Conservation (phyloP, 2,797 vertebrate species). For the Percopsis omiscomaycus region DNA sequence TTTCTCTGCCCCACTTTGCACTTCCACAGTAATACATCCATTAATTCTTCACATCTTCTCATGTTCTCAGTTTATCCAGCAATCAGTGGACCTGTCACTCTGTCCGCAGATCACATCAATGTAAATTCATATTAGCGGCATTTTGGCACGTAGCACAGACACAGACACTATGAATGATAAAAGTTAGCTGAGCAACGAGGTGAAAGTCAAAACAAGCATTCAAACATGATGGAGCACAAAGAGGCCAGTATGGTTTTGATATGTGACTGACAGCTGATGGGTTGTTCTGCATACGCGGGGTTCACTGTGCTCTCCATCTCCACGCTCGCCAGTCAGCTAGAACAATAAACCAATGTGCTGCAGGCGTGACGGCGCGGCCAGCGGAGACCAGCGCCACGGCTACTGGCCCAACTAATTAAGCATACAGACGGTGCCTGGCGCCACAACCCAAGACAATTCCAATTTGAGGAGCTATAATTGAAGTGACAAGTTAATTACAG, state of each 20-base stretch:
- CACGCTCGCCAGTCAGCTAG: conserved; percentile 70
- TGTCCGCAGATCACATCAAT: conserved; percentile 34
- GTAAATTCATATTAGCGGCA: conserved; percentile 18
- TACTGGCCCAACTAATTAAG: conserved; percentile 85
- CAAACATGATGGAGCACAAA: conserved; percentile 28
- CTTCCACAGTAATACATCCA: conserved; percentile 22
- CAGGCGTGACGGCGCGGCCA: conserved; percentile 62
- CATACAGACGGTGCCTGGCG: conserved; percentile 79
- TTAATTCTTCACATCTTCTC: conserved; percentile 23
- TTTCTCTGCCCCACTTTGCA: not conserved
- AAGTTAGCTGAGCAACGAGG: conserved; percentile 46
- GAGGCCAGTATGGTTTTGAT: conserved; percentile 37
- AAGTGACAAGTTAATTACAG: conserved; percentile 89
- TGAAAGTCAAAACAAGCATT: conserved; percentile 45
- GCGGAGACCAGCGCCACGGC: conserved; percentile 58
- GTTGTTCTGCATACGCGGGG: conserved; percentile 56
- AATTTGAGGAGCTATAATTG: conserved; percentile 85
- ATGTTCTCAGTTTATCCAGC: conserved; percentile 13
- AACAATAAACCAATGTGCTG: conserved; percentile 70
- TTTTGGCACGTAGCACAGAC: conserved; percentile 20
- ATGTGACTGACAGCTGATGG: conserved; percentile 68
- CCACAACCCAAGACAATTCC: conserved; percentile 85
- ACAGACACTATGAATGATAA: conserved; percentile 35
- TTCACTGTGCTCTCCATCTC: conserved; percentile 54
- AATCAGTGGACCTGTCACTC: conserved; percentile 9